Percentiles rank a stretch among this genome's conserved stretches.
Conservation (phyloP, 2,113 vertebrate species). For the Noturus placidus region DNA sequence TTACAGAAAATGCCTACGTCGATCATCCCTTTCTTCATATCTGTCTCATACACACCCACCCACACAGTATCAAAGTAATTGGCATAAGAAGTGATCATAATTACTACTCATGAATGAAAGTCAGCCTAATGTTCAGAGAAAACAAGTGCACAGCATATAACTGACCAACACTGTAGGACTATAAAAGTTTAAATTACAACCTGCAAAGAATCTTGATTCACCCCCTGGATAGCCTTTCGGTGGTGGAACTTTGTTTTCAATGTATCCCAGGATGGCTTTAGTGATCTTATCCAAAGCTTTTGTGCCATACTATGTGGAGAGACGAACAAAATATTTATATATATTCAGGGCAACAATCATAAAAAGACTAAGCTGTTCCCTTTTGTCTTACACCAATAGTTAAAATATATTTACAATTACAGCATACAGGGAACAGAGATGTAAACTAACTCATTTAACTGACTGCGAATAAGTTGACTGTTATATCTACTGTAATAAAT, state of each 20-base stretch:
- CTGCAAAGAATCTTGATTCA: slow-evolving; percentile 82
- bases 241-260: slow-evolving; percentile 86
- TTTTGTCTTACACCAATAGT: not conserved
- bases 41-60: slow-evolving; percentile 63
- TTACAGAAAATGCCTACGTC: slow-evolving; percentile 89
- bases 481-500: not conserved
- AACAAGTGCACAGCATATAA: not conserved
- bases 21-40: slow-evolving; percentile 91
- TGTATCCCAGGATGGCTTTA: slow-evolving; percentile 86
- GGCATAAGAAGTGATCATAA: not conserved
- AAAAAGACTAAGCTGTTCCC: not conserved
- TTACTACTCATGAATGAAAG: not conserved
- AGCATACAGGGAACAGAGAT: not conserved
- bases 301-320: slow-evolving; percentile 82
- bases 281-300: slow-evolving; percentile 90
- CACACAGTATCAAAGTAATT: not conserved
- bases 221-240: slow-evolving; percentile 83
- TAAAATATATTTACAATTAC: not conserved
- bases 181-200: slow-evolving; percentile 59
- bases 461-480: not conserved
- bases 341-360: not conserved
- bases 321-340: not conserved
- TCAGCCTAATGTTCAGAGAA: not conserved
- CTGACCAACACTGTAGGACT: not conserved
- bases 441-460: not conserved